These are phyloP conservation scores for Eristalinus aeneus DNA, from an alignment of 2,888 invertebrate species.

Conservation along the genomic window DNA sequence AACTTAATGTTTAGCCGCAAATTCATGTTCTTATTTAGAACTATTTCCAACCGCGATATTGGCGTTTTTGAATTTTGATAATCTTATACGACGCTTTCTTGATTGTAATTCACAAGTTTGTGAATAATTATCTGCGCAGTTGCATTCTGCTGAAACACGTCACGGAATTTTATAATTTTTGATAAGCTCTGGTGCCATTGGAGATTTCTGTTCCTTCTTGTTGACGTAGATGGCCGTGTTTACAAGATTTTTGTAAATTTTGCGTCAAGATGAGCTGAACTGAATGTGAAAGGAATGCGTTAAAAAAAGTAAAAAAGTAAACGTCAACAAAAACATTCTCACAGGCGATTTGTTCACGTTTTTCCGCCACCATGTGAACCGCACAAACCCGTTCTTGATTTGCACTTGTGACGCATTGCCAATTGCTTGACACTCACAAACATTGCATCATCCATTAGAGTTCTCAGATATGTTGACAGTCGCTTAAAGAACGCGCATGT, in stretches of 20 bases:
- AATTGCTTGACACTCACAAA: background rate
- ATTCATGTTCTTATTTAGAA: background rate
- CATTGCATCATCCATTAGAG: background rate
- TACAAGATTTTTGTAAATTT: no score
- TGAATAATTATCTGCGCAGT: background rate
- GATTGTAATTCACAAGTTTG: background rate
- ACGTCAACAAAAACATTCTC: no score
- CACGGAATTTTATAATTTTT: background rate
- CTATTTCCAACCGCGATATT: background rate
- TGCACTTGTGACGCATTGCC: background rate
- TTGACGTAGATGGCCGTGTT: background rate
- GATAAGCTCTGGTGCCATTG: background rate
- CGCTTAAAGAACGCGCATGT: background rate
- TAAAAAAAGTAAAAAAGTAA: no score
- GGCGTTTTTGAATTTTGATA: background rate
- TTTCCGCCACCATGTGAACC: background rate
- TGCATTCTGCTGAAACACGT: background rate
- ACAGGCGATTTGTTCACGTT: background rate
- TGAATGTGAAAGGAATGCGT: no score
- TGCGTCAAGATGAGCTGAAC: no score
- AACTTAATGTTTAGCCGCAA: background rate
- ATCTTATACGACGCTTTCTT: background rate
- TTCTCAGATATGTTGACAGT: background rate
- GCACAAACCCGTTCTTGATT: background rate
- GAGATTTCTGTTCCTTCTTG: background rate